Base-by-base conservation (phyloP, 2,113 vertebrate species). In the Poicephalus gulielmi region DNA sequence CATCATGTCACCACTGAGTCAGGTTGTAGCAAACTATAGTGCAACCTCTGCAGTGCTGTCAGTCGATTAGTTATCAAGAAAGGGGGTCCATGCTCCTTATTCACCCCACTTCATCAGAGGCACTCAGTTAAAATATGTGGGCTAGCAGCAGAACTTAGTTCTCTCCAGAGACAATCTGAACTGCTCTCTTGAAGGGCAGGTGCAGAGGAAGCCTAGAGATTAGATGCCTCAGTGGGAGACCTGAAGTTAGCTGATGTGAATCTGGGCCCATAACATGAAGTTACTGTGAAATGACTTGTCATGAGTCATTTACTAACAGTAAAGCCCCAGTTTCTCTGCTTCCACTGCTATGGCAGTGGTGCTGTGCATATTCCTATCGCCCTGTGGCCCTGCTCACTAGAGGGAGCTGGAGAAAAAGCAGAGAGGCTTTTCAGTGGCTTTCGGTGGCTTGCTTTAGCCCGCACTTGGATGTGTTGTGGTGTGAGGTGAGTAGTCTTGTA, bases 301-400 rank as follows among this genome's bases (percentile, higher is more conserved):
- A 19, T 31, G 37, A 74, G n/a, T 44, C 8, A n/a, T 35, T 76
- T 66, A 60, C 19, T n/a, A 67, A 11, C 8, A n/a, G 7, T 39
- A 35, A 92, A 60, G 3, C 2, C 44, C 25, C 35, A 6, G 15
- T 59, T 92, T 62, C 55, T 47, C 18, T 59, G 27, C n/a, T 75
- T 60, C 30, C 5, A 19, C 13, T 70, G 33, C 47, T 59, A 28
- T 13, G 52, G 11, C 35, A 43, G 80, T 31, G 39, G 31, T 11
- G 2, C 27, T 33, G 46, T 6, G 1, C 4, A 0, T 25, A 3
- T 27, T 63, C 25, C 47, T 53, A 50, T 31, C 19, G 13, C 14
- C 52, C 35, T 27, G 46, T 66, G 50, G 49, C 31, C 60, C 39
- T 2, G 2, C 35, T 73, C 55, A 35, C 30, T 25, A 50, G 52